Evolutionary conservation across 2,113 vertebrate genomes (phyloP), one percentile per base, ranked within the genome.

Genomic region (Eurypyga helias): DNA sequence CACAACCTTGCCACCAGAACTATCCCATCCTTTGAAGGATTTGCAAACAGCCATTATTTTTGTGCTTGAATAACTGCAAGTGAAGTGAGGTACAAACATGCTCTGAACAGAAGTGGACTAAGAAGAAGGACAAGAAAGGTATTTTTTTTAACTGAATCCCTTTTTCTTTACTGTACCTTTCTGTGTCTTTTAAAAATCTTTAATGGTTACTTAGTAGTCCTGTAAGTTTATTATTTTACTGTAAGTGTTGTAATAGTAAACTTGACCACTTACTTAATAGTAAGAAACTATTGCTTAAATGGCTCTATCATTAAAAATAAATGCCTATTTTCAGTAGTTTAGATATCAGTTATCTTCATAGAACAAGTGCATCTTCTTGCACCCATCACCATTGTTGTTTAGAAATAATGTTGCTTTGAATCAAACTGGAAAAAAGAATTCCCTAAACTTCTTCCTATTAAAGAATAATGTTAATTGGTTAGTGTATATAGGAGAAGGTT

Each of bases 391-490:
- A 38, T 41, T 94, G 83, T 76, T 76, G 38, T 94, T 97, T 89
- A 38, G 60, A 55, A 96, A 94, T 75, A 95, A 78, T 65, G 81
- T 83, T 94, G 83, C 75, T 96, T 88, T 83, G 93, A 94, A 92
- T 81, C 73, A 89, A 87, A 97, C 90, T 75, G 84, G 19, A 93
- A 87, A 94, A 95, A 94, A 95, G 89, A 93, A 90, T 76, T 93
- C 79, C 84, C 91, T 91, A 89, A 96, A 97, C 96, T 96, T 97
- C 92, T 97, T 97, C 84, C 98, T 97, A 95, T 96, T 97, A 96
- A 97, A 97, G 94, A 97, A 93, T 95, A 96, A 95, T 96, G 97
- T 93, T 97, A 98, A 97, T 96, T 97, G 97, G 94, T 84, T 97
- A 91, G 96, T 58, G 89, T 93, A 65, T 97, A 90, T 96, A 96